Conservation (phyloP, 2,113 vertebrate species). For the Ariopsis seemanni region DNA sequence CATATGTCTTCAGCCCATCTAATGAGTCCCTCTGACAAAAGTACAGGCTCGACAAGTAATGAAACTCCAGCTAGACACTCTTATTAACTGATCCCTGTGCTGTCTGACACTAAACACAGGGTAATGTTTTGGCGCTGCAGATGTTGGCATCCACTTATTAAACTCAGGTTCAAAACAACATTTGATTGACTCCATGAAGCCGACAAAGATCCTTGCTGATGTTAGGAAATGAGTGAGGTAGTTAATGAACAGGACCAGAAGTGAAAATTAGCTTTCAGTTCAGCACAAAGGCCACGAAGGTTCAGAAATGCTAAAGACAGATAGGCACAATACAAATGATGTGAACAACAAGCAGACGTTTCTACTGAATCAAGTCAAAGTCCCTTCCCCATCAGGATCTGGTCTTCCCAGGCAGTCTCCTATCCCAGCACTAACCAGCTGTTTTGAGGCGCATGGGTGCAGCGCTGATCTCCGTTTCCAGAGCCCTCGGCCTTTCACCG, state of each 20-base stretch:
- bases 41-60: conserved; percentile 69
- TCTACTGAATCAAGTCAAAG: too few species aligned
- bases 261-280: conserved; percentile 50
- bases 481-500: too few species aligned
- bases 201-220: conserved; percentile 55
- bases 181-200: conserved; percentile 61
- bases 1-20: conserved; percentile 68
- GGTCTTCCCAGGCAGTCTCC: too few species aligned
- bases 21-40: conserved; percentile 71
- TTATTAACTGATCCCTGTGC: conserved; percentile 61
- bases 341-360: conserved; percentile 2
- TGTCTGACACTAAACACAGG: conserved; percentile 68
- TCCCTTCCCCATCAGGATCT: too few species aligned
- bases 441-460: too few species aligned
- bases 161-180: conserved; percentile 64
- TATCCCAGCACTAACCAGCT: too few species aligned
- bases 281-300: conserved; percentile 45
- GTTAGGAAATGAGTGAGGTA: conserved; percentile 51
- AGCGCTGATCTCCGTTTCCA: too few species aligned
- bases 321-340: conserved; percentile 30
- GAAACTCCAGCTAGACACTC: conserved; percentile 66
- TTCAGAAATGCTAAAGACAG: conserved; percentile 30
- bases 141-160: conserved; percentile 64
- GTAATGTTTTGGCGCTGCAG: conserved; percentile 63
- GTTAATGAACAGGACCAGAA: conserved; percentile 62